phyloP scores from a whole-genome alignment of 2,113 vertebrate genomes.

The Henicopernis longicauda region DNA sequence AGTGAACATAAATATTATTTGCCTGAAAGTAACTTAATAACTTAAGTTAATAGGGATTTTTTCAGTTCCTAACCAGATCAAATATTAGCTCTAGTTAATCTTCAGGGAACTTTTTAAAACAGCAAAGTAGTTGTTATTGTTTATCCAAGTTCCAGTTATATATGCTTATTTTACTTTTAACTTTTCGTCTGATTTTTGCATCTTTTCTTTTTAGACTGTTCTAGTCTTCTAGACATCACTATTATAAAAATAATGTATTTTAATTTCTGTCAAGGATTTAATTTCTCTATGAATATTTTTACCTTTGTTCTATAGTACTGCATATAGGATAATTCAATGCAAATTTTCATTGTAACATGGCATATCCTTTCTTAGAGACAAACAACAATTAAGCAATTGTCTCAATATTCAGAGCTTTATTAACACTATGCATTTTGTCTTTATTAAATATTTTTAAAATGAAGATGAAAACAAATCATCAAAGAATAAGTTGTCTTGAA shows the following conservation, averaged over 20 bases:
- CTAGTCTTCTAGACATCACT: not conserved
- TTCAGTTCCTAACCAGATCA: not conserved
- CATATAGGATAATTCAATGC: not conserved
- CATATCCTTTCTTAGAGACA: not conserved
- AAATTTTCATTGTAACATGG: not conserved
- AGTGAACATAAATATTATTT: not conserved
- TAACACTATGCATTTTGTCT: not conserved
- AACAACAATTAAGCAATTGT: not conserved
- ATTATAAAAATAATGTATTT: not conserved
- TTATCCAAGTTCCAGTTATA: not conserved
- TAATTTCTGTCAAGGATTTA: not conserved
- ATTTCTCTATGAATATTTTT: not conserved
- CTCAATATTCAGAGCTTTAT: not conserved
- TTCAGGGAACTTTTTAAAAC: not conserved
- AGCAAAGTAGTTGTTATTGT: not conserved
- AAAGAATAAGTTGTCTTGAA: not conserved
- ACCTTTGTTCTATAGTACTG: not conserved
- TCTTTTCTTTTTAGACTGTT: not conserved
- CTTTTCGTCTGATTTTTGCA: not conserved
- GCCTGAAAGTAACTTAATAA: not conserved
- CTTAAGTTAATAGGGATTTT: not conserved
- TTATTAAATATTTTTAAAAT: not conserved
- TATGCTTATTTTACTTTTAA: not conserved
- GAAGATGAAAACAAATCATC: not conserved
- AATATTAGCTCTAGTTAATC: not conserved